These are phyloP conservation scores for Pheosia gnoma DNA, from an alignment of 2,888 invertebrate species.

Conservation along the genomic window DNA sequence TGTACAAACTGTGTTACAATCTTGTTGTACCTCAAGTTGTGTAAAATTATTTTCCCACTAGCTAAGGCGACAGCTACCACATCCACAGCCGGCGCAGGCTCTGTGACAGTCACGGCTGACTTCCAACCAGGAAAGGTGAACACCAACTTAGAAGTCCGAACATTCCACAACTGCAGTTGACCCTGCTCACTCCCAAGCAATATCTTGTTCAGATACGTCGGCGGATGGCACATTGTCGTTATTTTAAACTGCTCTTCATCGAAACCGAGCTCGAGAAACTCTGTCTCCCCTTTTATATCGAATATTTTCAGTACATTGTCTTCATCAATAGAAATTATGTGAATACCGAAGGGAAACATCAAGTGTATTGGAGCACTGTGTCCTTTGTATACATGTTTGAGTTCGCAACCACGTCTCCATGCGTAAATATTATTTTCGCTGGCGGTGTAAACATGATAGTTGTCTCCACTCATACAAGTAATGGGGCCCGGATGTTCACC, in stretches of 20 bases:
- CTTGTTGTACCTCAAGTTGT: conserved; percentile 94
- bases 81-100: conserved; percentile 96
- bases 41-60: conserved; percentile 92
- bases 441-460: conserved; percentile 90
- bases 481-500: conserved; percentile 92
- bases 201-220: conserved; percentile 97
- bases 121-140: conserved; percentile 91
- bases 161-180: conserved; percentile 94
- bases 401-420: conserved; percentile 94
- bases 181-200: conserved; percentile 94
- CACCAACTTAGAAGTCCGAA: conserved; percentile 89
- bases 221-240: conserved; percentile 94
- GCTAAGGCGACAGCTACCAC: conserved; percentile 94
- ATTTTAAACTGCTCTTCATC: conserved; percentile 89
- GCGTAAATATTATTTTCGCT: conserved; percentile 91
- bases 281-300: conserved; percentile 90
- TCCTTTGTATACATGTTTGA: conserved; percentile 91
- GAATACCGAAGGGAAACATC: conserved; percentile 93
- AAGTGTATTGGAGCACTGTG: conserved; percentile 89
- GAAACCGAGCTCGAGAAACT: conserved; percentile 88
- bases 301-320: conserved; percentile 91
- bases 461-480: conserved; percentile 90
- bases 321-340: conserved; percentile 93
- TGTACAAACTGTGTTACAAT: conserved; percentile 93
- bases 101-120: conserved; percentile 88